Evolutionary conservation across 1,140 invertebrate species (phyloP), one percentile per base, ranked within the genome.

Genomic region (Adelges cooleyi): DNA sequence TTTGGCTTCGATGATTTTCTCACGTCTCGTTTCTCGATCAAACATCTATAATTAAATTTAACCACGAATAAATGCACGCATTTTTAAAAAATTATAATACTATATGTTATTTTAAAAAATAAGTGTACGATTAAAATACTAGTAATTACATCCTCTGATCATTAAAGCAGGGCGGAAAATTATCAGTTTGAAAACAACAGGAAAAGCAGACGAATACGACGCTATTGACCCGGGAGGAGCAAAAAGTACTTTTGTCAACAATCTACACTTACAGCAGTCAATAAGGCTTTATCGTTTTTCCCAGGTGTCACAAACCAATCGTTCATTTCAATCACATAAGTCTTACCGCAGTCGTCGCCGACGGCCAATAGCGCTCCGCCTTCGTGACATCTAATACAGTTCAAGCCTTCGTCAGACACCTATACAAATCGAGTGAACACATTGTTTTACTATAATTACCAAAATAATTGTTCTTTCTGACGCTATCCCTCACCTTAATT

Each of bases 1-100:
- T 70, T 92, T 83, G 2, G 89, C 85, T 75, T 97, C 93, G 54
- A 95, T 80, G 50, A 95, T 93, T 73, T 94, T 92, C 74, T 95
- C 92, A 25, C 92, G 79, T 69, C 89, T 83, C 67, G 86, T 90
- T 78, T 97, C 93, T 52, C 92, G 78, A 68, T 95, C 92, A 73
- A 95, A 82, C 78, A 92, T 84, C 73, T 74, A 54, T n/a, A 6
- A 29, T 23, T 11, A 17, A 48, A 20, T n/a, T n/a, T n/a, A 65
- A 33, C 6, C 15, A 17, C 29, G n/a, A 50, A 15, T n/a, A n/a
- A n/a, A n/a, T 50, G 9, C 20, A 17, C 11, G 5, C 3, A 29
- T 18, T n/a, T 3, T 23, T 10, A 23, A 15, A 13, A 25, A 42
- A n/a, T 18, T 18, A 25, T 25, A 29, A 44, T 49, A 48, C 20